These are phyloP conservation scores for Carpatolechia fugitivella DNA, from an alignment of 2,888 invertebrate species.

Conservation along the genomic window DNA sequence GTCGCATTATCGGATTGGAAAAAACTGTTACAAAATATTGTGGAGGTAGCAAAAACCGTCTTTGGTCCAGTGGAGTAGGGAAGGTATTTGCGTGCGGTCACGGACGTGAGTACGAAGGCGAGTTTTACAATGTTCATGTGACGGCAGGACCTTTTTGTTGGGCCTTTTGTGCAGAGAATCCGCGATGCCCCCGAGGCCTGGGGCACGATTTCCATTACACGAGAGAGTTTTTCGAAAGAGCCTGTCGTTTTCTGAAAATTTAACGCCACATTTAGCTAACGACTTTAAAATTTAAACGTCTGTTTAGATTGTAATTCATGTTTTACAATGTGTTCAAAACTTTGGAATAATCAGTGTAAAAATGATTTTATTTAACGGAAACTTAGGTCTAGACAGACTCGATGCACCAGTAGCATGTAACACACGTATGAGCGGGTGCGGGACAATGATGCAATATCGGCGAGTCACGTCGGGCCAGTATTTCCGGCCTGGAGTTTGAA, in stretches of 20 bases:
- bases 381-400: not conserved
- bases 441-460: slow-evolving; percentile 48
- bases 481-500: slow-evolving; percentile 23
- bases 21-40: slow-evolving; percentile 68
- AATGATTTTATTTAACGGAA: not conserved
- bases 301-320: not conserved
- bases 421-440: slow-evolving; percentile 22
- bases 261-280: slow-evolving; percentile 28
- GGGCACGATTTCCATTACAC: slow-evolving; percentile 76
- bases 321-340: not conserved
- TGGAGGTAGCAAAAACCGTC: slow-evolving; percentile 40
- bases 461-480: slow-evolving; percentile 57
- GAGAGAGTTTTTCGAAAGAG: slow-evolving; percentile 57
- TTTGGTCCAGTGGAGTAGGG: slow-evolving; percentile 43
- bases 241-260: slow-evolving; percentile 57
- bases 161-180: slow-evolving; percentile 72
- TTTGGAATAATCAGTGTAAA: not conserved
- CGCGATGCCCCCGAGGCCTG: slow-evolving; percentile 68
- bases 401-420: slow-evolving; percentile 13
- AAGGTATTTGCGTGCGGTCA: slow-evolving; percentile 46
- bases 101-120: slow-evolving; percentile 57
- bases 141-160: slow-evolving; percentile 76
- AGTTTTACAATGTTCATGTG: slow-evolving; percentile 78
- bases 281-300: not conserved
- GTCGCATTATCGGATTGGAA: slow-evolving; percentile 78